Conservation (phyloP, 2,113 vertebrate species). For the Actenoides hombroni region DNA sequence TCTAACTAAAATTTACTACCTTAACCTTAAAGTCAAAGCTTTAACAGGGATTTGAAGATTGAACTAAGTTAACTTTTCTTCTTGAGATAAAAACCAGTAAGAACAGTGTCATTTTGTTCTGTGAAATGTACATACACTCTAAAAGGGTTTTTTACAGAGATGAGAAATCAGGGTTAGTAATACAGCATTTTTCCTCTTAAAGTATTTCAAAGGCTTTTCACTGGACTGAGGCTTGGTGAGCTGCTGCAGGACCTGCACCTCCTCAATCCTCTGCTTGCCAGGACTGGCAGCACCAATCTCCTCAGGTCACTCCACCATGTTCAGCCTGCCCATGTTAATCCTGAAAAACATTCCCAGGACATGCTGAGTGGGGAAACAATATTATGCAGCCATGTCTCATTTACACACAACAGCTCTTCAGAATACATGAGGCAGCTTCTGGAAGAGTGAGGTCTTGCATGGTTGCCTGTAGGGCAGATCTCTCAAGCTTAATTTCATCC, state of each 20-base stretch:
- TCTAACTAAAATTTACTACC: neutral
- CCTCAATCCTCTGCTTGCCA: neutral
- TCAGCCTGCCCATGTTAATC: neutral
- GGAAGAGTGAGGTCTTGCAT: neutral
- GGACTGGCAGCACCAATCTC: neutral
- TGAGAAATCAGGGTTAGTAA: neutral
- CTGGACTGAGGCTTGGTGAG: accelerated
- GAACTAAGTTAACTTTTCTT: neutral
- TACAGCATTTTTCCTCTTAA: neutral
- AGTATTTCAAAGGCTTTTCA: neutral
- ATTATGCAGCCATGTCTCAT: neutral
- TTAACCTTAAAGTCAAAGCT: neutral
- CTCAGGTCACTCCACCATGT: neutral
- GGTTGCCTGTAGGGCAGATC: neutral
- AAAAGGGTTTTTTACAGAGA: neutral
- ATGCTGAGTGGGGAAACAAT: neutral
- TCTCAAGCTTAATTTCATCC: constrained; percentile 10
- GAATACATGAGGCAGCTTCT: neutral
- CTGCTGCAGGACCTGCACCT: neutral
- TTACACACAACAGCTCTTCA: neutral
- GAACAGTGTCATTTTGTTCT: neutral
- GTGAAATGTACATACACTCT: neutral
- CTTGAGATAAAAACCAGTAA: neutral
- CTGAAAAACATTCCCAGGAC: neutral
- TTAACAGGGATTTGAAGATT: neutral